Evolutionary conservation across 1,140 invertebrate genomes (phyloP), one percentile per base, ranked within the genome.

Genomic region (Monomorium pharaonis): DNA sequence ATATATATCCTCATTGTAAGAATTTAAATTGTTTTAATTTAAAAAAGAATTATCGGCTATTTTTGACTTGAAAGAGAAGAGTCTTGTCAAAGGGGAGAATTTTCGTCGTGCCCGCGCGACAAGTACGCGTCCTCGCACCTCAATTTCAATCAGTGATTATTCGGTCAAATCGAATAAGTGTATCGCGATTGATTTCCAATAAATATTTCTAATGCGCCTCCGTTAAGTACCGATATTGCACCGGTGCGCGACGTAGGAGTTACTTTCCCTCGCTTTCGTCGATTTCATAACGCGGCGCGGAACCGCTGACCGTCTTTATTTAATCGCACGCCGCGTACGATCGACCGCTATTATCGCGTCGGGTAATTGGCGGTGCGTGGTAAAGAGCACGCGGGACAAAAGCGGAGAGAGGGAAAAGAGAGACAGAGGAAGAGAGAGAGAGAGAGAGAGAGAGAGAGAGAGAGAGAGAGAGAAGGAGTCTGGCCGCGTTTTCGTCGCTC

Each of bases 201-300:
- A 51, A 51, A 69, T 80, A 80, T 37, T 37, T 18, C 62, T 42
- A 33, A n/a, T 54, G 54, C n/a, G 33, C 21, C 63, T 51, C 21
- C 60, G 16, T 77, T 60, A 42, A 78, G 56, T n/a, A n/a, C n/a
- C 75, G 75, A 42, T 37, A 80, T 54, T 37, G n/a, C 7, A 37
- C 30, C 24, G 18, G 67, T 24, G 12, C 24, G 42, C 51, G 33
- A 69, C 30, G 67, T 72, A 72, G 65, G 30, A 56, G 65, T 81
- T 70, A 81, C 78, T 83, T 83, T 83, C 78, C 67, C 78, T 83
- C 54, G 78, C 78, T 83, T 83, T 83, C 78, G 67, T 83, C 54
- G 78, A 83, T 83, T 83, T 83, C 78, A 74, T 83, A 83, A 83
- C 67, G 78, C 65, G 24, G 10, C 77, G 54, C 56, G 51, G 54